Percentiles rank a stretch among this genome's conserved stretches.
Conservation (phyloP, 2,888 invertebrate genomes). For the Ecliptopera silaceata region DNA sequence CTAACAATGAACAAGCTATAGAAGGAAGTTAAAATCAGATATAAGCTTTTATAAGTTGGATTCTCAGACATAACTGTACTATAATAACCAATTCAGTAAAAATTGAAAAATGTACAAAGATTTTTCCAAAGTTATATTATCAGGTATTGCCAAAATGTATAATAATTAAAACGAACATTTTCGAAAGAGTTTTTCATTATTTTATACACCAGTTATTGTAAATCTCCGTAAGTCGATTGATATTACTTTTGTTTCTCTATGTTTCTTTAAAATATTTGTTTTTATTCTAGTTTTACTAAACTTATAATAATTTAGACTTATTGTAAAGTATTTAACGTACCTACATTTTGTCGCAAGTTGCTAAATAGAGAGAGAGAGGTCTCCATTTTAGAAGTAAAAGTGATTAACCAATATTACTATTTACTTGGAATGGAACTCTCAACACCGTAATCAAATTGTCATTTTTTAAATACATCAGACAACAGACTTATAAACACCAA, state of each 20-base stretch:
- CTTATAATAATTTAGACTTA: no score
- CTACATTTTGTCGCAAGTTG: no score
- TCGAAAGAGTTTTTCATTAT: constrained; percentile 51
- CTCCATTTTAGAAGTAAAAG: no score
- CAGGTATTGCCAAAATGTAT: constrained; percentile 36
- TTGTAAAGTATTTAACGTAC: no score
- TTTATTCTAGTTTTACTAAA: no score
- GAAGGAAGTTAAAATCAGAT: background rate
- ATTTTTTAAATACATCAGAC: no score
- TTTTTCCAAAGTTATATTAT: constrained; percentile 18
- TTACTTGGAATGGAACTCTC: background rate
- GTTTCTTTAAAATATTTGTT: no score
- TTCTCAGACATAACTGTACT: background rate
- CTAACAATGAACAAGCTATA: background rate
- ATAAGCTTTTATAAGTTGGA: background rate
- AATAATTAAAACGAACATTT: constrained; percentile 50
- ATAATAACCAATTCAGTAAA: background rate
- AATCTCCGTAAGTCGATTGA: constrained; percentile 49
- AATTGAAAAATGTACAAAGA: constrained; percentile 19
- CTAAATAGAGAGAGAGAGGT: no score
- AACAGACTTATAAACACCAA: background rate
- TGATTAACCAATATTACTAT: no score
- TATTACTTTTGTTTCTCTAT: constrained; percentile 56
- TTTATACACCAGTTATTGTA: constrained; percentile 49
- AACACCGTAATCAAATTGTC: no score